Conservation (phyloP, 2,888 invertebrate species). For the Andrena camellia region DNA sequence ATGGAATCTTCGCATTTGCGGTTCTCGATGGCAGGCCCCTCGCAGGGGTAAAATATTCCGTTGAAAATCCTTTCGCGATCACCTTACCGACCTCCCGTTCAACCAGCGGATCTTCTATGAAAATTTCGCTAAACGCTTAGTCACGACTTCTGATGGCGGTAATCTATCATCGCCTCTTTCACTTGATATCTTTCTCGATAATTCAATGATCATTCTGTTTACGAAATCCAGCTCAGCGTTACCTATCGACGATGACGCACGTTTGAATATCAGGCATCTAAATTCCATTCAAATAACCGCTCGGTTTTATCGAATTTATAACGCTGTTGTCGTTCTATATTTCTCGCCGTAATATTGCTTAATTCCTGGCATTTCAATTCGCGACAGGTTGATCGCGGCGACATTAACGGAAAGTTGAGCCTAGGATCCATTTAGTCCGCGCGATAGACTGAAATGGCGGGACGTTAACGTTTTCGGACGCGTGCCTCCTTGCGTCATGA, state of each 20-base stretch:
- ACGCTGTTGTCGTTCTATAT: neutral
- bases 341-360: neutral
- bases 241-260: neutral
- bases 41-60: constrained; percentile 27
- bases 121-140: constrained; percentile 57
- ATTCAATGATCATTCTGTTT: constrained; percentile 36
- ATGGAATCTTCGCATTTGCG: constrained; percentile 42
- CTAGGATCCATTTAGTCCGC: constrained; percentile 16
- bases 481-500: constrained; percentile 25
- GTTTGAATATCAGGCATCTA: neutral
- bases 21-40: neutral
- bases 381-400: neutral
- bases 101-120: constrained; percentile 54
- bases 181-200: constrained; percentile 43
- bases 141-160: constrained; percentile 44
- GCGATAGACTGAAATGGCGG: constrained; percentile 20
- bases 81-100: constrained; percentile 52
- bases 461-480: constrained; percentile 32
- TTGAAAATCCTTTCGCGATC: constrained; percentile 46
- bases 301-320: neutral
- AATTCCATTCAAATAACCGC: neutral
- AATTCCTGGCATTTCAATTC: constrained; percentile 12
- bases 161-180: constrained; percentile 55
- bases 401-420: neutral
- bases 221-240: constrained; percentile 26